Base-by-base conservation (phyloP, 2,797 vertebrate genomes). In the Oreochromis grahami region DNA sequence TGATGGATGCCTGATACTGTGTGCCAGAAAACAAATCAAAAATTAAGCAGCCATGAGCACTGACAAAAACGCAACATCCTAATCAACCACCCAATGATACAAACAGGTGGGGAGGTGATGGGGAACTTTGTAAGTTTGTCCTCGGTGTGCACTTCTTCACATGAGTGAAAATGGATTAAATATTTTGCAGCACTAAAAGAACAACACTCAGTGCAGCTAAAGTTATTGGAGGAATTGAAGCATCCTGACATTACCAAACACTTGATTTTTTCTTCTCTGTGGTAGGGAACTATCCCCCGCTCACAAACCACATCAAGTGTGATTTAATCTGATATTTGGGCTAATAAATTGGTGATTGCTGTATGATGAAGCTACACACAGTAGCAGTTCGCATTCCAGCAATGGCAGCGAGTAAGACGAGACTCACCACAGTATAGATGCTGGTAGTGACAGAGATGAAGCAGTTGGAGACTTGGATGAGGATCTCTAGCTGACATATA, bases 21-120 rank as follows among this genome's bases (percentile, higher is more conserved):
- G 77, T 88, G 84, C 87, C 84, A 91, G 81, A 51, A 84, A 87
- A 86, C 32, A 88, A 92, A 87, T 89, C 58, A 79, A 79, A 87
- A 83, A 80, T 84, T 72, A 92, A 83, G 79, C 79, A 79, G 76
- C 82, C 84, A 78, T 45, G 43, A 87, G 48, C 63, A 34, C 32
- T 60, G 79, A 91, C 68, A 83, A 83, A 85, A 87, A 81, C 38
- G 52, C 80, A 70, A 89, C 83, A 90, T 86, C 77, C 82, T 72
- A 90, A 92, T 92, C 81, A 92, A 90, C 88, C 88, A 88, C 63
- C 85, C 45, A 78, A 79, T 58, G 84, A 84, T 24, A 80, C 45
- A 84, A 17, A 76, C 63, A 76, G 81, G 65, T 84, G 50, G 36
- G 43, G 55, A 79, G 77, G 79, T 53, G 32, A 78, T 79, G 80